A percentile compares a stretch with the other conserved stretches of the same genome.
Conservation (phyloP, 2,797 vertebrate species). For the Vultur gryphus region DNA sequence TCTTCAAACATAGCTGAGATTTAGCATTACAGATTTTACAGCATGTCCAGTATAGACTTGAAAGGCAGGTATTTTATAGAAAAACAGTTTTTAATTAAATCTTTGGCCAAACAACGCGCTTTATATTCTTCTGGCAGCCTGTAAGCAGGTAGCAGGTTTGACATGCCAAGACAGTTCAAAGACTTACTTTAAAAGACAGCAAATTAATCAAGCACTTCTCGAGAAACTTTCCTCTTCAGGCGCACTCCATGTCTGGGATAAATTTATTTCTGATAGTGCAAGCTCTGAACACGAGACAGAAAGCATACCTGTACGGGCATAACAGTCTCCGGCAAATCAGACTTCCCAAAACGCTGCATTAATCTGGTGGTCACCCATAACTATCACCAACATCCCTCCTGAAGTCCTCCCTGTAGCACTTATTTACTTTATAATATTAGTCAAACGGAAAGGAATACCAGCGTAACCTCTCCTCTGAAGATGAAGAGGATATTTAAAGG, state of each 20-base stretch:
- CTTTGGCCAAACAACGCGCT: background rate
- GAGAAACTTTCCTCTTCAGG: background rate
- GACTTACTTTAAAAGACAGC: background rate
- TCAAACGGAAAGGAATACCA: background rate
- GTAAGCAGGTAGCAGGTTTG: background rate
- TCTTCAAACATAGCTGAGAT: background rate
- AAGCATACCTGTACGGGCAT: accelerated
- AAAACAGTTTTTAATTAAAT: background rate
- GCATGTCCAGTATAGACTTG: background rate
- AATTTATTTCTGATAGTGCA: background rate
- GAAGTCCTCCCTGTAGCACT: background rate
- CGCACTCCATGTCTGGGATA: too few relatives aligned
- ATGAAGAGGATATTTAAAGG: background rate
- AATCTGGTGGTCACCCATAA: background rate
- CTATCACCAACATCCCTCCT: background rate
- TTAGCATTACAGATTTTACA: background rate
- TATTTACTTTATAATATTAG: too few relatives aligned
- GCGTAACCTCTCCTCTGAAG: background rate
- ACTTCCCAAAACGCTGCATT: background rate
- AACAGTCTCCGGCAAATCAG: background rate
- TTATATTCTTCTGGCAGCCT: background rate
- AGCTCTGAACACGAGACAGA: background rate
- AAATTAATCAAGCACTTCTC: background rate
- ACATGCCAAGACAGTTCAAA: background rate
- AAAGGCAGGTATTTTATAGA: background rate